Evolutionary conservation across 1,140 invertebrate genomes (phyloP), one percentile per base, ranked within the genome.

Genomic region (Heliconius hermathena): DNA sequence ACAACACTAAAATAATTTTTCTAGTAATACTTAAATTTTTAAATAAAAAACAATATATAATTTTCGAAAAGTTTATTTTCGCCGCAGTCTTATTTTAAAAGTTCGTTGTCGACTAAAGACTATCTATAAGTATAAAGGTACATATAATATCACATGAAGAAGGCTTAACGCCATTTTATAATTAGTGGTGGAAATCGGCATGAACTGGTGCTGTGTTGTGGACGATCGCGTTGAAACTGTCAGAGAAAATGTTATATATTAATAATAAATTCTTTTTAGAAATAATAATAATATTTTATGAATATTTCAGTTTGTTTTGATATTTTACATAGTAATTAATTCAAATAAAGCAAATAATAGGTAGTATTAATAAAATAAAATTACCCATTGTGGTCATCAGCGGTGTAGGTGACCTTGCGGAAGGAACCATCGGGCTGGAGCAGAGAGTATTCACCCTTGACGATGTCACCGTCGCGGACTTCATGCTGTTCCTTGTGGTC

Each of bases 401-500:
- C 96, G 54, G 96, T 97, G 93, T 97, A 97, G 49, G 97, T 96
- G 72, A 97, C 97, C 82, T 96, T 96, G 80, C 97, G 95, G 84
- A 95, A 94, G 84, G 96, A 96, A 60, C 97, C 97, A 87, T 97
- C 96, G n/a, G 96, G 95, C 84, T 96, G 96, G 76, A 96, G 90
- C 36, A 96, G 89, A 71, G 95, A 95, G 90, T 96, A 94, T 66
- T 94, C 91, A 79, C 95, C 95, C 84, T 95, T 94, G 38, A 95
- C 93, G 11, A 94, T 90, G 77, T 94, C 95, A 76, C 95, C 95
- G 80, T 95, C 95, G 60, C 95, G 90, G 60, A 87, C 88, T 84
- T 95, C 95, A 81, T 94, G 91, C 82, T 95, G 95, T 83, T 91
- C 92, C 87, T 95, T 95, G 86, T 94, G 89, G 88, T 95, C 95